Conservation (phyloP, 2,888 invertebrate genomes). For the Sturmia bella region DNA sequence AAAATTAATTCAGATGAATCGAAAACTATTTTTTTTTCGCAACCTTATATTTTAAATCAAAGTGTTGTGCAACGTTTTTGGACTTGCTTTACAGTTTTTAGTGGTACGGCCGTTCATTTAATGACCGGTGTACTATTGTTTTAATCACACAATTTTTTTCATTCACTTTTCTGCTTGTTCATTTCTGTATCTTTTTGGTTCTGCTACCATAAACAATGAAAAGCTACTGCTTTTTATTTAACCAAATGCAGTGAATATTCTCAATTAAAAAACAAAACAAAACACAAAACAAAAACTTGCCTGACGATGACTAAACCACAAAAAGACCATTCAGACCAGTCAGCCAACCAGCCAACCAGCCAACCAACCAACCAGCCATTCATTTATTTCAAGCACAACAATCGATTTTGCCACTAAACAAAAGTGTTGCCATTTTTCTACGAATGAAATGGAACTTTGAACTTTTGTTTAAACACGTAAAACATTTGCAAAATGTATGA, state of each 20-base stretch:
- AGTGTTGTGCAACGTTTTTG: not conserved
- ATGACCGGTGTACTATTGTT: not conserved
- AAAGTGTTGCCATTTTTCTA: slow-evolving; percentile 14
- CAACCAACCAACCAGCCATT: not conserved
- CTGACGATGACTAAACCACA: slow-evolving; percentile 31
- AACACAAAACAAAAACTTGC: not conserved
- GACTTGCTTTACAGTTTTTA: not conserved
- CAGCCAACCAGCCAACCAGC: not conserved
- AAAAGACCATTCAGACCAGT: not conserved
- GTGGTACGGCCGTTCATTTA: not conserved
- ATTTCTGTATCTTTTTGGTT: slow-evolving; percentile 17
- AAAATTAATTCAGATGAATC: too few relatives aligned
- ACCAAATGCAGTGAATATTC: slow-evolving; percentile 11
- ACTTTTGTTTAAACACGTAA: slow-evolving; percentile 40
- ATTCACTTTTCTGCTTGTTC: not conserved
- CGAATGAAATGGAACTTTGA: slow-evolving; percentile 17
- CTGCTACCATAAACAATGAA: slow-evolving; percentile 21
- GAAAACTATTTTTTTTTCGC: too few relatives aligned
- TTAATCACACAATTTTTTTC: slow-evolving; percentile 7
- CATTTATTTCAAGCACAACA: slow-evolving; percentile 13
- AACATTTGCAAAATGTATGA: not conserved
- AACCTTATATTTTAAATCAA: too few relatives aligned
- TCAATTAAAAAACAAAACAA: slow-evolving; percentile 3
- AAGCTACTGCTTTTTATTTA: slow-evolving; percentile 22
- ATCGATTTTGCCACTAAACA: slow-evolving; percentile 17